A percentile compares a stretch with the other conserved stretches of the same genome.
Conservation (phyloP, 2,888 invertebrate genomes). For the Tetanocera ferruginea region DNA sequence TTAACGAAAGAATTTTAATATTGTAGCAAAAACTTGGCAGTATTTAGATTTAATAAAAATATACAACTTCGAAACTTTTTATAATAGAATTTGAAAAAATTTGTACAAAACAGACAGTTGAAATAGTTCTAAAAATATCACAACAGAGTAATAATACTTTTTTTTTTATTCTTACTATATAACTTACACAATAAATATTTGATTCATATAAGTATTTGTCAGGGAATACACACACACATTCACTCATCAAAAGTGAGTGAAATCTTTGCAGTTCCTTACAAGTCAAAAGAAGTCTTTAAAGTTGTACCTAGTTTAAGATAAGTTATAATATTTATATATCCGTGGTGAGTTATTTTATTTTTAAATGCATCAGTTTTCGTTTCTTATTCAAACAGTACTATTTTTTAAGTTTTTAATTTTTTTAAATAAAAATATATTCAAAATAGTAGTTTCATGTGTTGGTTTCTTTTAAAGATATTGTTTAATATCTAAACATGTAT, state of each 20-base stretch:
- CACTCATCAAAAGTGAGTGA: background rate
- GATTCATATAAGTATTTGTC: background rate
- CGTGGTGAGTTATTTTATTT: no score
- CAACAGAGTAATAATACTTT: conserved; percentile 9
- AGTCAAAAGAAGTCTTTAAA: conserved; percentile 25
- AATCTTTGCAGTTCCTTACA: background rate
- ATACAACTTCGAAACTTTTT: no score
- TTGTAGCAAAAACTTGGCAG: no score
- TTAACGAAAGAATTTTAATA: no score
- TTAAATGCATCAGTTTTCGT: no score
- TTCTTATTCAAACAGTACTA: no score
- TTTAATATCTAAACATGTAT: conserved; percentile 75
- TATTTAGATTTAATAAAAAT: no score
- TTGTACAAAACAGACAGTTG: no score
- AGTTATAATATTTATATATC: background rate
- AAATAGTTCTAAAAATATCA: conserved; percentile 9
- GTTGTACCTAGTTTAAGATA: conserved; percentile 2
- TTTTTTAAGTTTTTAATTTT: no score
- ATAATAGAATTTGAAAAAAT: no score
- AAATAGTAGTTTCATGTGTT: conserved; percentile 23
- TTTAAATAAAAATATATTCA: no score
- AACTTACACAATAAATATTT: background rate
- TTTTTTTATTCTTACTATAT: background rate
- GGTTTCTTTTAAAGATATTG: background rate
- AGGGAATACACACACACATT: background rate